Evolutionary conservation across 2,797 vertebrate genomes (phyloP).

Genomic region (Acanthornis magna): DNA sequence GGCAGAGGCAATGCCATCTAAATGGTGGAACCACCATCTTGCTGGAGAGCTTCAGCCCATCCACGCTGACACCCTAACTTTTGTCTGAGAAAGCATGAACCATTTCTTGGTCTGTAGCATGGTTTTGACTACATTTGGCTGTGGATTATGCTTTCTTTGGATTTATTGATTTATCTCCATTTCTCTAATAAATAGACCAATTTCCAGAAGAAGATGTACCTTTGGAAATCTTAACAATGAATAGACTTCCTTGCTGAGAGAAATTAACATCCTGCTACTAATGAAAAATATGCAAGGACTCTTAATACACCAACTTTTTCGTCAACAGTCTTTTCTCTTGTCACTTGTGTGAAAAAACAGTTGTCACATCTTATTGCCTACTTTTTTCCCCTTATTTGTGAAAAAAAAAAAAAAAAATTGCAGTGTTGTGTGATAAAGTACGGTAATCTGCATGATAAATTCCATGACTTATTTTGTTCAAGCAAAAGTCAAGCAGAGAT

Average conservation of each 20-base stretch:
- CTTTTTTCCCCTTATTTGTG: not conserved
- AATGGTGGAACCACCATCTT: not conserved
- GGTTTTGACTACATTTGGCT: not conserved
- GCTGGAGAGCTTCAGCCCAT: not conserved
- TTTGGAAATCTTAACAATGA: not conserved
- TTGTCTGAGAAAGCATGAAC: not conserved
- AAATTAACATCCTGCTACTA: not conserved
- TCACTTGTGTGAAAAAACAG: not conserved
- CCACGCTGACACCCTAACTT: not conserved
- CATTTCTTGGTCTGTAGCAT: not conserved
- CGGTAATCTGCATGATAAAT: not conserved
- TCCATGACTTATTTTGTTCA: not conserved
- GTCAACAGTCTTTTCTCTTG: not conserved
- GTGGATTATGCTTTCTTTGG: not conserved
- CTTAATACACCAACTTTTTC: not conserved
- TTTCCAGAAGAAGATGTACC: not conserved
- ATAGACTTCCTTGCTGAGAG: not conserved
- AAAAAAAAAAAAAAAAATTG: not conserved
- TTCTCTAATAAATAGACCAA: not conserved
- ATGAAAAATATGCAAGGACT: not conserved
- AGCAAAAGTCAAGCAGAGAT: not conserved
- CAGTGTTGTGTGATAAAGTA: not conserved
- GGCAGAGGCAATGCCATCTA: not conserved
- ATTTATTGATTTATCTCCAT: not conserved
- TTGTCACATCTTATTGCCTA: not conserved